A percentile compares a stretch with the other conserved stretches of the same genome.
Evolutionary conservation across 1,140 invertebrate genomes (phyloP).

Genomic region (Panagrolaimus sp.): DNA sequence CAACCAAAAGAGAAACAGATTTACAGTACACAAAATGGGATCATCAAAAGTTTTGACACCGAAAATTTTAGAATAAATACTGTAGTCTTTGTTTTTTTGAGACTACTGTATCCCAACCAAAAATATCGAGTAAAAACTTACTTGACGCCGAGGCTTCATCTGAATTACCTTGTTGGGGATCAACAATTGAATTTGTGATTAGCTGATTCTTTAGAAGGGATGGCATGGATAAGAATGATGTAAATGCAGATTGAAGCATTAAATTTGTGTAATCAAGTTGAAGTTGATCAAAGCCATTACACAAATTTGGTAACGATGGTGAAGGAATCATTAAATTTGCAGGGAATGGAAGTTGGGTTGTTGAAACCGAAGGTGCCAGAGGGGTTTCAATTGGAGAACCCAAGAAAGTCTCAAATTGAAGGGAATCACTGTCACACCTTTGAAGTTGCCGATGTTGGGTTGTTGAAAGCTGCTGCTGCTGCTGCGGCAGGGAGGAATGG

Average conservation of each 20-base stretch:
- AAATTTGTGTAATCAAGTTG: constrained; percentile 41
- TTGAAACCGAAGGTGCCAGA: constrained; percentile 23
- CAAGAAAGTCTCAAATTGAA: constrained; percentile 20
- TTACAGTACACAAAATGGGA: too few species aligned
- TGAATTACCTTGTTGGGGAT: constrained; percentile 20
- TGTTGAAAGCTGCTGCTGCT: not conserved
- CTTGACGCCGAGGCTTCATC: not conserved
- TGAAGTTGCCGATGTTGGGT: constrained; percentile 29
- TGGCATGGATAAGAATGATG: constrained; percentile 52
- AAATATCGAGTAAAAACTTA: not conserved
- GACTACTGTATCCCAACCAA: not conserved
- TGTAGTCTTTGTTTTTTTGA: too few species aligned
- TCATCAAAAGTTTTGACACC: constrained; percentile 11
- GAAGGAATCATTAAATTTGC: constrained; percentile 54
- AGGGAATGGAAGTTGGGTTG: constrained; percentile 25
- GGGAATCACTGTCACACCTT: constrained; percentile 42
- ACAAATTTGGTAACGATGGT: constrained; percentile 52
- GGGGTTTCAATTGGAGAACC: constrained; percentile 14
- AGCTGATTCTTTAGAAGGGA: constrained; percentile 46
- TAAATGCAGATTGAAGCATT: constrained; percentile 44
- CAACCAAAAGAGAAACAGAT: too few species aligned
- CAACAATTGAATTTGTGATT: constrained; percentile 35
- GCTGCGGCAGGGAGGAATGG: not conserved
- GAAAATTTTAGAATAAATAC: constrained; percentile 11
- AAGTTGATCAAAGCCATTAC: constrained; percentile 27